Conservation (phyloP, 2,888 invertebrate species). For the Apodemia zela region DNA sequence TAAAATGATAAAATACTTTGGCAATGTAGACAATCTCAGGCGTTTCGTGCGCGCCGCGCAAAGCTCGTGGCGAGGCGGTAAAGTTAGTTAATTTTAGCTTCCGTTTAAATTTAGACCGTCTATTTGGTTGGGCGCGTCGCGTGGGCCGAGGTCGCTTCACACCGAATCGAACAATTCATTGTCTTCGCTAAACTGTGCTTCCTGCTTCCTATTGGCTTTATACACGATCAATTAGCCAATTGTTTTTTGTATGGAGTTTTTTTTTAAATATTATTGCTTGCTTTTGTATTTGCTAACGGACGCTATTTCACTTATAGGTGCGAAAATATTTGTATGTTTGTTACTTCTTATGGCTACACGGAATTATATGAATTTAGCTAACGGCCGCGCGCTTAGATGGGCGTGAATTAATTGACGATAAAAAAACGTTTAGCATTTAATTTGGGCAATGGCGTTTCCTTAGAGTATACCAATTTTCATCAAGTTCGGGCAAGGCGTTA, state of each 20-base stretch:
- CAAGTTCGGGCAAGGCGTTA: too few species aligned
- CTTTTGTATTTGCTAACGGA: background rate
- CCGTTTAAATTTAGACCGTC: slow-evolving; percentile 53
- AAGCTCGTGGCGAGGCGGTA: slow-evolving; percentile 23
- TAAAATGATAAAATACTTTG: too few species aligned
- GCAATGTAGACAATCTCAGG: background rate
- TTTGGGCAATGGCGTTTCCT: too few species aligned
- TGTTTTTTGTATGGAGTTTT: background rate
- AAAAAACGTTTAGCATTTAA: too few species aligned
- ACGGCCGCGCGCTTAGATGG: too few species aligned
- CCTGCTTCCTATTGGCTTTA: slow-evolving; percentile 8
- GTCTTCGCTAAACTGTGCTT: slow-evolving; percentile 5
- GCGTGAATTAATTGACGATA: too few species aligned
- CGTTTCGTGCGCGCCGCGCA: slow-evolving; percentile 52
- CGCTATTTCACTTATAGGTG: too few species aligned
- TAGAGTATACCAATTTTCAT: too few species aligned
- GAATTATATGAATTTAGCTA: too few species aligned
- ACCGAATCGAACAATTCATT: slow-evolving; percentile 19
- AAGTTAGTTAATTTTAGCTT: slow-evolving; percentile 67
- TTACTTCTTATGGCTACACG: too few species aligned
- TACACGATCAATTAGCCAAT: background rate
- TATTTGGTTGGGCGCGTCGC: slow-evolving; percentile 42
- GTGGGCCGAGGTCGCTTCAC: slow-evolving; percentile 40
- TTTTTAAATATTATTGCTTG: background rate
- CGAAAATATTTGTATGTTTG: too few species aligned